These are phyloP conservation scores for Ecliptopera silaceata DNA, from an alignment of 2,888 invertebrate genomes.

Conservation along the genomic window DNA sequence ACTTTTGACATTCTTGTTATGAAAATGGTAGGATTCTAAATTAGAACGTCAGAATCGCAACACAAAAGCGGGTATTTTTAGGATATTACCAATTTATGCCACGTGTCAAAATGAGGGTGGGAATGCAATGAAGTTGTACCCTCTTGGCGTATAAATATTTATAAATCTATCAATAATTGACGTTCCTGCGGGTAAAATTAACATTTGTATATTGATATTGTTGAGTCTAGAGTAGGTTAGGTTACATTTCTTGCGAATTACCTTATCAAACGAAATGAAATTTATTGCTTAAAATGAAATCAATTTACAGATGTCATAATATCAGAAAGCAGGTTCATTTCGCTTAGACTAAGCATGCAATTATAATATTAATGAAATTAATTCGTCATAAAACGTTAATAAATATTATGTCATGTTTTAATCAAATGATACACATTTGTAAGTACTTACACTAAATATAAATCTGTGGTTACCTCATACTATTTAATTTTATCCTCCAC, in stretches of 20 bases:
- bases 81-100: constrained; percentile 51
- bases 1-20: constrained; percentile 11
- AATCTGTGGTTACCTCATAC: no score
- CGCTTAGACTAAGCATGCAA: no score
- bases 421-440: no score
- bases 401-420: no score
- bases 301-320: no score
- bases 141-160: constrained; percentile 42
- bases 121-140: constrained; percentile 34
- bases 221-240: constrained; percentile 2
- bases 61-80: constrained; percentile 31
- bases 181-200: constrained; percentile 38
- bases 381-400: no score
- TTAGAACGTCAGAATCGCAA: neutral
- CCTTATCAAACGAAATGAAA: no score
- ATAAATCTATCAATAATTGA: constrained; percentile 36
- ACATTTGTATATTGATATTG: constrained; percentile 14
- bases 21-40: constrained; percentile 20
- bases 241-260: constrained; percentile 6
- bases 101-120: constrained; percentile 45
- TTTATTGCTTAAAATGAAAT: no score
- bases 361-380: no score
- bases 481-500: no score
- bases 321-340: no score
- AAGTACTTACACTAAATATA: no score